Percentiles rank a stretch among this genome's conserved stretches.
Conservation (phyloP, 2,113 vertebrate genomes). For the Apodemus speciosus region DNA sequence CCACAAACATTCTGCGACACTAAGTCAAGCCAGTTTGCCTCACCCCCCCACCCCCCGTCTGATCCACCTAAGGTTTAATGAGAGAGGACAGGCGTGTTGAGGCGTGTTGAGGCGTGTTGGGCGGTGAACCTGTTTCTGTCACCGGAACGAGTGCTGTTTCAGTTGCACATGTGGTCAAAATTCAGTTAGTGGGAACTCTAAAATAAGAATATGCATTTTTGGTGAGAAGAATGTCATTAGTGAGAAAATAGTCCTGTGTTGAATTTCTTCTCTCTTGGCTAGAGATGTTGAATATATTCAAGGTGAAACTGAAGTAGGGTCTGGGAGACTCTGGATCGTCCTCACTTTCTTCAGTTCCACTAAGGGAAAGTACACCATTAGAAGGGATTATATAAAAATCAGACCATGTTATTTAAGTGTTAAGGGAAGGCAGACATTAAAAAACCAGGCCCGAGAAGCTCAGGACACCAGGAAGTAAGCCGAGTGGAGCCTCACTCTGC, state of each 20-base stretch:
- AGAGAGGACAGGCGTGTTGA: too few species aligned
- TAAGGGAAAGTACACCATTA: neutral
- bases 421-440: neutral
- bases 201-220: neutral
- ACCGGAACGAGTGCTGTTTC: neutral
- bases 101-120: too few species aligned
- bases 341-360: neutral
- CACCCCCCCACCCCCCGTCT: neutral
- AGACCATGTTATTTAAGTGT: neutral
- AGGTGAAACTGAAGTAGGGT: neutral
- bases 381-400: slow-evolving; percentile 1
- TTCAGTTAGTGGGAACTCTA: neutral
- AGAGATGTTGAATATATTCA: neutral
- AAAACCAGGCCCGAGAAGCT: neutral
- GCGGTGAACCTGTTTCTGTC: neutral
- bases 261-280: neutral
- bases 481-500: neutral
- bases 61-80: neutral
- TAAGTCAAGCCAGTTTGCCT: neutral
- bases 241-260: neutral
- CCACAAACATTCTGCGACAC: neutral
- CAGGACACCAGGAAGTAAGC: neutral
- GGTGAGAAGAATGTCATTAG: neutral
- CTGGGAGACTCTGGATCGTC: neutral
- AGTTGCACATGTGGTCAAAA: neutral